Evolutionary conservation across 2,888 invertebrate species (phyloP).

Genomic region (Polyommatus iphigenia): DNA sequence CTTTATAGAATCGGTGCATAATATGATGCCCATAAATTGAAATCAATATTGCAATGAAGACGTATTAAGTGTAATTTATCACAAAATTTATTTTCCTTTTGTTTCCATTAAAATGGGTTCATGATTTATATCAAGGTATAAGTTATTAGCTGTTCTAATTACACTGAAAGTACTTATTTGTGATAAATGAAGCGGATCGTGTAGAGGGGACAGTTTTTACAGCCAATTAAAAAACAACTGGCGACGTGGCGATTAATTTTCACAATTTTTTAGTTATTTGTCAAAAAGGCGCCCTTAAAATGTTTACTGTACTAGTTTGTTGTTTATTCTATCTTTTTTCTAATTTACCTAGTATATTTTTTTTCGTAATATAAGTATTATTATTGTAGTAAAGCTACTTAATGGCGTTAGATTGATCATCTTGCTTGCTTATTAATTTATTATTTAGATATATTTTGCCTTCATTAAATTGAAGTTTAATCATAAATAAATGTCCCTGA

Average conservation of each 20-base stretch:
- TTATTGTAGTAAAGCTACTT: no score
- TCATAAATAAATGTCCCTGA: no score
- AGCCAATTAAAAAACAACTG: slow-evolving; percentile 71
- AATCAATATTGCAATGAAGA: no score
- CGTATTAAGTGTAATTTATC: no score
- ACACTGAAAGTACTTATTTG: slow-evolving; percentile 12
- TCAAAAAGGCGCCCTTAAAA: background rate
- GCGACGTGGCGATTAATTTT: slow-evolving; percentile 65
- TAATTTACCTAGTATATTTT: no score
- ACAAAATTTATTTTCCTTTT: no score
- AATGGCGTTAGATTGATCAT: no score
- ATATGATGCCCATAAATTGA: background rate
- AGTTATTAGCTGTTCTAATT: background rate
- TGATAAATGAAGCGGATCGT: slow-evolving; percentile 33
- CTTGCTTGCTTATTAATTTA: no score
- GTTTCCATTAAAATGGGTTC: background rate
- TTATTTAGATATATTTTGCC: no score
- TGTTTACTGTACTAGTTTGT: no score
- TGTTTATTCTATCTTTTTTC: background rate
- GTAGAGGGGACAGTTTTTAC: slow-evolving; percentile 72
- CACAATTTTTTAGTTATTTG: background rate
- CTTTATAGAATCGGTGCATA: background rate
- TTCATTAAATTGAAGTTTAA: no score
- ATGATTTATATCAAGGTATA: background rate
- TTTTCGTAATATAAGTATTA: no score